A percentile compares a stretch with the other conserved stretches of the same genome.
These are phyloP conservation scores for Malurus splendens DNA, from an alignment of 2,797 vertebrate genomes.

Conservation along the genomic window DNA sequence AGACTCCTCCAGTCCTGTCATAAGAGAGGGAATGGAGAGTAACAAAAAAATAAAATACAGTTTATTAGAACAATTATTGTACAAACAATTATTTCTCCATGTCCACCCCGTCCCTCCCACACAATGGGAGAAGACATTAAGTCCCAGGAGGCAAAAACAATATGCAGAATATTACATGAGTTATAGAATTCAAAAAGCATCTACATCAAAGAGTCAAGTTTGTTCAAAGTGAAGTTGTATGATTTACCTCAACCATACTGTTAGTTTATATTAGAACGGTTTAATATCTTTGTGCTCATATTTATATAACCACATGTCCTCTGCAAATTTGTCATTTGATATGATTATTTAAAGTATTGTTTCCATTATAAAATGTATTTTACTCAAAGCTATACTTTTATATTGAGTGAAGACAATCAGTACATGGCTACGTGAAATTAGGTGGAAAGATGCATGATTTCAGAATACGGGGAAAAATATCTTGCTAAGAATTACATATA, in stretches of 20 bases:
- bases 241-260: neutral
- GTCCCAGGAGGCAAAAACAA: neutral
- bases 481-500: neutral
- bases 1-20: neutral
- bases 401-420: neutral
- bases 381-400: neutral
- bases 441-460: neutral
- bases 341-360: neutral
- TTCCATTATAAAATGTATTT: neutral
- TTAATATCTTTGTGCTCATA: neutral
- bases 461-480: neutral
- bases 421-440: neutral
- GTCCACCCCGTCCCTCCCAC: rapidly evolving
- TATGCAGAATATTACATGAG: neutral
- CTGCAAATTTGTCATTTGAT: neutral
- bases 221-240: neutral
- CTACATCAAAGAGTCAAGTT: neutral
- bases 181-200: neutral
- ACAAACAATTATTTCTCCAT: neutral
- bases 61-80: neutral
- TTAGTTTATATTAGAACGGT: neutral
- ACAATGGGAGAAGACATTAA: neutral
- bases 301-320: neutral
- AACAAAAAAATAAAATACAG: neutral
- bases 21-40: neutral